Evolutionary conservation across 2,113 vertebrate species (phyloP).

Genomic region (Archocentrus centrarchus): DNA sequence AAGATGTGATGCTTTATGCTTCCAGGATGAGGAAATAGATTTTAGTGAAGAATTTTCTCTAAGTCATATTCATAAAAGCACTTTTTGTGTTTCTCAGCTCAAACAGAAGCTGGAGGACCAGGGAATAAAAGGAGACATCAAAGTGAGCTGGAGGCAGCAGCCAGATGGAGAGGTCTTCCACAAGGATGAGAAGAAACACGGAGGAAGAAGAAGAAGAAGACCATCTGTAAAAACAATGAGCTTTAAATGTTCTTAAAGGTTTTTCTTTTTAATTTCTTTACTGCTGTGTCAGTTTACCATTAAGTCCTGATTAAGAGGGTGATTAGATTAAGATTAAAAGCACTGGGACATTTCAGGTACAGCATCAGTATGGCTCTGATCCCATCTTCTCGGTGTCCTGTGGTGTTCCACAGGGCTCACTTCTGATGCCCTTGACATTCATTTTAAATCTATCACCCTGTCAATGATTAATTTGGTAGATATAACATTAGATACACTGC

Average conservation of each 20-base stretch:
- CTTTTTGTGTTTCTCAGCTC: not conserved
- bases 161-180: not conserved
- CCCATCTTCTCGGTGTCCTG: no score
- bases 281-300: no score
- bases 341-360: no score
- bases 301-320: no score
- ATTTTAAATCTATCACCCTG: no score
- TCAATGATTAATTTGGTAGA: no score
- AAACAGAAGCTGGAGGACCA: not conserved
- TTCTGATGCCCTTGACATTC: no score
- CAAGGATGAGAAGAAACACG: not conserved
- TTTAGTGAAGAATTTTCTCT: not conserved
- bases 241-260: not conserved
- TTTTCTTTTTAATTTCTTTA: no score
- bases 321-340: no score
- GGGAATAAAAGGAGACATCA: not conserved
- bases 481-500: no score
- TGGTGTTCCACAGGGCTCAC: no score
- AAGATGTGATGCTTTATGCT: not conserved
- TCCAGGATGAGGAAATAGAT: rapidly evolving
- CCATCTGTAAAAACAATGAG: not conserved
- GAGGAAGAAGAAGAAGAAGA: not conserved
- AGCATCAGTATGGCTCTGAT: no score
- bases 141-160: not conserved
- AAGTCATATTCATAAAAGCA: not conserved